Evolutionary conservation across 2,113 vertebrate species (phyloP).

Genomic region (Caracal caracal): DNA sequence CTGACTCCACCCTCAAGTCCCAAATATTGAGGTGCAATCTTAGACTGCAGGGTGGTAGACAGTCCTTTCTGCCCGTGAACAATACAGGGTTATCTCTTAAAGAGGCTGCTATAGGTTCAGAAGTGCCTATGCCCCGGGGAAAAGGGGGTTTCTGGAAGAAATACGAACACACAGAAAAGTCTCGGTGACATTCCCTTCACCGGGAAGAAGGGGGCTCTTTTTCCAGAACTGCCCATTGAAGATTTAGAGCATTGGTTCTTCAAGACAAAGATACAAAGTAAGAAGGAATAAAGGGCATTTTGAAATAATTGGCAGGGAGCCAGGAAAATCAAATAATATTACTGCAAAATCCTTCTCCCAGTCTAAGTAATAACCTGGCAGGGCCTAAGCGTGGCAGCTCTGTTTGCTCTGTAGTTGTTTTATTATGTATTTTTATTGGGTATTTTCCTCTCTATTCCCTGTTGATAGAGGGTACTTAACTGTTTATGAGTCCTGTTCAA

Average conservation of each 20-base stretch:
- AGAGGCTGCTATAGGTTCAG: neutral
- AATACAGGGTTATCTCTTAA: neutral
- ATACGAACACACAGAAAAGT: neutral
- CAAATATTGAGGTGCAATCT: neutral
- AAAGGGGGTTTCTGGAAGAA: neutral
- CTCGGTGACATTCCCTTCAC: slow-evolving; percentile 12
- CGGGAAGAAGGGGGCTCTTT: neutral
- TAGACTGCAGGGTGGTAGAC: neutral
- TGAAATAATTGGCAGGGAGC: slow-evolving; percentile 70
- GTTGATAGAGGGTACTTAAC: slow-evolving; percentile 80
- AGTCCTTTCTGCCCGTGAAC: neutral
- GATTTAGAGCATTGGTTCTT: slow-evolving; percentile 67
- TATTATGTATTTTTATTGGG: slow-evolving; percentile 84
- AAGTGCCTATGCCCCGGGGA: neutral
- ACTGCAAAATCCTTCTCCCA: slow-evolving; percentile 76
- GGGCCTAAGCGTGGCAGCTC: slow-evolving; percentile 40
- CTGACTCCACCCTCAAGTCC: neutral
- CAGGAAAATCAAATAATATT: slow-evolving; percentile 79
- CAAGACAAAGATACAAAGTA: slow-evolving; percentile 54
- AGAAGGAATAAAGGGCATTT: slow-evolving; percentile 62
- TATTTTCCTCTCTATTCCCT: slow-evolving; percentile 79
- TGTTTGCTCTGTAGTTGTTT: slow-evolving; percentile 84
- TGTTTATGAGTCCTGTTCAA: slow-evolving; percentile 80
- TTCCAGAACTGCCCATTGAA: neutral
- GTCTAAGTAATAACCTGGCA: slow-evolving; percentile 76